Evolutionary conservation across 2,797 vertebrate species (phyloP).

Genomic region (Diglossa cyanea): DNA sequence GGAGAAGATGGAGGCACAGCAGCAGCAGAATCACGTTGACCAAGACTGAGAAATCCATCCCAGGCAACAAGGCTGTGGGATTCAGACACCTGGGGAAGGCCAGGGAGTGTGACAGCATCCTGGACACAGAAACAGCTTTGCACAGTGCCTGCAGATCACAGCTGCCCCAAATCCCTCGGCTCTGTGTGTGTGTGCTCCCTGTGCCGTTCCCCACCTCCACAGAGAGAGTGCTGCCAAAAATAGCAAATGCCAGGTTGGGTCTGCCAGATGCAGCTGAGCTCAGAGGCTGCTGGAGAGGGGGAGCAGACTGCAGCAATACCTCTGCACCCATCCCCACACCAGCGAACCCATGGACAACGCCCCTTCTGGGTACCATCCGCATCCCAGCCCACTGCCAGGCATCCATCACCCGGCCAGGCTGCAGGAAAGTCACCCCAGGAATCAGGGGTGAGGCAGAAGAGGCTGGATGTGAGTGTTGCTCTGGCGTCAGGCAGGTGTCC

Average conservation of each 20-base stretch:
- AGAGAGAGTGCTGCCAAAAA: background rate
- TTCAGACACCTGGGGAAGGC: background rate
- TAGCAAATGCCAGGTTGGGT: background rate
- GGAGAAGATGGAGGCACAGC: background rate
- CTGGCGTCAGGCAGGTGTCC: rapidly evolving
- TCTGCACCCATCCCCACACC: background rate
- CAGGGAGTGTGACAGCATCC: rapidly evolving
- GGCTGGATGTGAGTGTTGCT: background rate
- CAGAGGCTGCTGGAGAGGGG: background rate
- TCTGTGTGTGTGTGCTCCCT: background rate
- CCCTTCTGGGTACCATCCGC: background rate
- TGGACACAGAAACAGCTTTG: background rate
- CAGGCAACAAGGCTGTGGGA: rapidly evolving
- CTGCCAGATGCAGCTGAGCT: background rate
- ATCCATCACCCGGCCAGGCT: background rate
- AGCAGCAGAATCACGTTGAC: rapidly evolving
- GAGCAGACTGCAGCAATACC: background rate
- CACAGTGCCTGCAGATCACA: background rate
- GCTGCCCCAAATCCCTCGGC: background rate
- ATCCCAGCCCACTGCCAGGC: rapidly evolving
- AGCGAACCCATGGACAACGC: background rate
- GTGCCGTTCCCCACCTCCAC: background rate
- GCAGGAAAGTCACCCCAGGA: rapidly evolving
- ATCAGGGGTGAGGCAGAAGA: background rate
- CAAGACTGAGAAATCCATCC: background rate